Conservation (phyloP, 2,888 invertebrate species). For the Lacanobia wlatinum region DNA sequence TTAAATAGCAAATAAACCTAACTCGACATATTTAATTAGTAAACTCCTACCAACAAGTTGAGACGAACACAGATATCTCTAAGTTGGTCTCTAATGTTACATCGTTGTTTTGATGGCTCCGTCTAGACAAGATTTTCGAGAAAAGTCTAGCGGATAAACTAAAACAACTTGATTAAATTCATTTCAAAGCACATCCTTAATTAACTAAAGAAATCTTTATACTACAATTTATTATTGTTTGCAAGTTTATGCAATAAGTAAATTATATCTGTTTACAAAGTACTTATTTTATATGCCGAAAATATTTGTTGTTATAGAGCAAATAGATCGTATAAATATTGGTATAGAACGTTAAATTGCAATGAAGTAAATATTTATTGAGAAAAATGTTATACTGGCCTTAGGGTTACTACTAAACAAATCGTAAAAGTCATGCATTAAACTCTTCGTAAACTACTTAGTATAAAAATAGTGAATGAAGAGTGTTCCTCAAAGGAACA, state of each 20-base stretch:
- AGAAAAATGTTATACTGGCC: conserved; percentile 16
- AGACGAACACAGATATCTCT: neutral
- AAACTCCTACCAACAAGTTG: neutral
- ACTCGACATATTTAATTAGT: conserved; percentile 4
- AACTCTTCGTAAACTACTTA: conserved; percentile 6
- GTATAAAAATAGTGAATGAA: conserved; percentile 36
- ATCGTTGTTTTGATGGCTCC: neutral
- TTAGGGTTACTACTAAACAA: conserved; percentile 14
- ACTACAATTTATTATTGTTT: neutral
- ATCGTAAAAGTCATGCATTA: neutral
- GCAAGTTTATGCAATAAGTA: neutral
- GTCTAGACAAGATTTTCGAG: conserved; percentile 47
- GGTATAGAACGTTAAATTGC: conserved; percentile 6
- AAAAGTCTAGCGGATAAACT: conserved; percentile 4
- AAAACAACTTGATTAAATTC: conserved; percentile 7
- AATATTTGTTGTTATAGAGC: conserved; percentile 19
- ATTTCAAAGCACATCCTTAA: conserved; percentile 3
- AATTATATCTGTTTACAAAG: conserved; percentile 3
- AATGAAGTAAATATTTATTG: conserved; percentile 28
- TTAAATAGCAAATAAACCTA: neutral
- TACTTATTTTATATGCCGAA: conserved; percentile 12
- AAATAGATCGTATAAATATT: conserved; percentile 36
- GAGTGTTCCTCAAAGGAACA: conserved; percentile 38
- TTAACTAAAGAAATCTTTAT: neutral
- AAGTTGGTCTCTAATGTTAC: neutral